Evolutionary conservation across 2,113 vertebrate species (phyloP).

Genomic region (Bungarus multicinctus): DNA sequence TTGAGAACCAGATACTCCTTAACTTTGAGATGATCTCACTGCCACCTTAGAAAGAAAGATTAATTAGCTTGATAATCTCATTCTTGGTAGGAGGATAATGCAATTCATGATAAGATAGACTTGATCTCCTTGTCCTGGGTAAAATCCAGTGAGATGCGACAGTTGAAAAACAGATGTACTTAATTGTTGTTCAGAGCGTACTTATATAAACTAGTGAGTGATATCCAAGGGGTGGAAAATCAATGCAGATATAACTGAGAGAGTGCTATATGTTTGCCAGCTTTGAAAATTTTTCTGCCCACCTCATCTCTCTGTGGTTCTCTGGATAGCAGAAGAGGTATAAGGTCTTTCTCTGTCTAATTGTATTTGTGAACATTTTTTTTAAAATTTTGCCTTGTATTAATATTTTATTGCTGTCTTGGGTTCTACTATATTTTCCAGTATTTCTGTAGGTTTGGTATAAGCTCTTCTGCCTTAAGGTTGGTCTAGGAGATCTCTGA

Average conservation of each 20-base stretch:
- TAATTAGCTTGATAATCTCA: not conserved
- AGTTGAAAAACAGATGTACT: not conserved
- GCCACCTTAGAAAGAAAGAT: not conserved
- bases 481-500: too few relatives aligned
- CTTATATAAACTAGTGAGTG: not conserved
- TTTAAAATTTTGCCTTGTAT: not conserved
- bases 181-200: not conserved
- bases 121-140: not conserved
- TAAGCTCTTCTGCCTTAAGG: too few relatives aligned
- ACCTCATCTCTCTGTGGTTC: not conserved
- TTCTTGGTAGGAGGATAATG: not conserved
- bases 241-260: not conserved
- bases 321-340: not conserved
- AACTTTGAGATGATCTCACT: not conserved
- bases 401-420: not conserved
- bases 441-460: not conserved
- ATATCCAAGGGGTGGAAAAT: not conserved
- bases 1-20: not conserved
- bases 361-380: not conserved
- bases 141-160: not conserved
- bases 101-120: not conserved
- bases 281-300: not conserved
- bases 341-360: not conserved
- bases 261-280: not conserved
- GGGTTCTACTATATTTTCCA: not conserved